phyloP scores from a whole-genome alignment of 2,797 vertebrate species.

The Prionace glauca region DNA sequence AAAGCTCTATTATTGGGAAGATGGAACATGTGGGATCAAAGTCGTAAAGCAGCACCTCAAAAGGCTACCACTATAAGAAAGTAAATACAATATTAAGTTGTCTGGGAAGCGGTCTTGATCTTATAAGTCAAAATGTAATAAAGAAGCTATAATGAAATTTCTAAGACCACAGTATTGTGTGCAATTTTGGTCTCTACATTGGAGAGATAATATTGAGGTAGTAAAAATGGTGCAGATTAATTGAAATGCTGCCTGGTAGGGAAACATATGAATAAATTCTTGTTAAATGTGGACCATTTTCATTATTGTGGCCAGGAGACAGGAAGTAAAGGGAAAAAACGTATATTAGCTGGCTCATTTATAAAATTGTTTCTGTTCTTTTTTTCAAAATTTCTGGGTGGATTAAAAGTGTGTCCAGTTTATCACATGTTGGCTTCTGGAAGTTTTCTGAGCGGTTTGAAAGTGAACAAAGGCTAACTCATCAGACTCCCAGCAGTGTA shows the following conservation, averaged over 20 bases:
- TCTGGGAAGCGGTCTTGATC: neutral
- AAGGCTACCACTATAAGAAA: neutral
- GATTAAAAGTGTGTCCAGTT: too few species aligned
- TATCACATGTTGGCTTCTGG: too few species aligned
- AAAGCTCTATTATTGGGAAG: too few species aligned
- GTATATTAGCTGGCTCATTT: too few species aligned
- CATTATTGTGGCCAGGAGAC: too few species aligned
- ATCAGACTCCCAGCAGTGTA: too few species aligned
- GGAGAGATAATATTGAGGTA: neutral
- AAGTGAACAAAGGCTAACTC: too few species aligned
- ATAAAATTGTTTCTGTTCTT: too few species aligned
- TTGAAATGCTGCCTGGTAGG: neutral
- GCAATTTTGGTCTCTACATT: neutral
- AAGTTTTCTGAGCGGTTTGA: too few species aligned
- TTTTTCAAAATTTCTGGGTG: too few species aligned
- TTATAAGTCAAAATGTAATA: neutral
- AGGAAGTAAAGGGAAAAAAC: too few species aligned
- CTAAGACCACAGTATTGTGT: too few species aligned
- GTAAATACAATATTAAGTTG: neutral
- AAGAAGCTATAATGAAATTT: neutral
- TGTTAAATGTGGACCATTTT: neutral
- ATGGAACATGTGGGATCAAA: neutral
- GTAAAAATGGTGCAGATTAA: neutral
- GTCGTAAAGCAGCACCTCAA: neutral
- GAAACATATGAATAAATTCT: neutral